Evolutionary conservation across 2,113 vertebrate genomes (phyloP), one percentile per base, ranked within the genome.

Genomic region (Natator depressus): DNA sequence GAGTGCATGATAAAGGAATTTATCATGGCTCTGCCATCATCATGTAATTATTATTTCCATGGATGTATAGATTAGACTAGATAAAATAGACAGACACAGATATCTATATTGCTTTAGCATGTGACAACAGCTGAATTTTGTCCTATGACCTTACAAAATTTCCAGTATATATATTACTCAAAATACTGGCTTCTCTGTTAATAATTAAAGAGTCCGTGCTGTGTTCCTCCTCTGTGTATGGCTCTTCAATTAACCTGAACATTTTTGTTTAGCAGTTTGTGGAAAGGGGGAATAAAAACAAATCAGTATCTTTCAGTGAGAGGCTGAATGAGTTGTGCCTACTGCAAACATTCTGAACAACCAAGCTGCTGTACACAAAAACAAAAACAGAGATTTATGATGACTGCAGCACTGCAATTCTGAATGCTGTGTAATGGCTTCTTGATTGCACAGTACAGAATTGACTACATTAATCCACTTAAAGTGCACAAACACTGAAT

Each of bases 291-390:
- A 92, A 89, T 42, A 62, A 86, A 51, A 81, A 1, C 47, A 69
- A 51, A 78, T 4, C 0, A 0, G 10, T 27, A 27, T 3, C 54
- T 76, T 87, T 84, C 3, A 75, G 19, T 3, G 1, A 82, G 35
- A 80, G 80, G 7, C 83, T 46, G 5, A 17, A 47, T 3, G 20
- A 5, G 31, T 49, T 54, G 16, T 50, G 25, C 62, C 80, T 24
- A 27, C 69, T 53, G 35, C 42, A 76, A 50, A 50, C 17, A 25
- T 78, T 19, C 27, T 3, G 50, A 91, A 6, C 29, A 54, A 31
- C 72, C 65, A 49, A 42, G 59, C 65, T 3, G 2, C 0, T 3
- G 10, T 2, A 46, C 1, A 1, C 16, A 31, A 12, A 57, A 80
- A 87, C 75, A 51, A 91, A 88, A n/a, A 1, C 49, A 20, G 69